Evolutionary conservation across 1,140 invertebrate species (phyloP), one percentile per base, ranked within the genome.

Genomic region (Semibalanus balanoides): DNA sequence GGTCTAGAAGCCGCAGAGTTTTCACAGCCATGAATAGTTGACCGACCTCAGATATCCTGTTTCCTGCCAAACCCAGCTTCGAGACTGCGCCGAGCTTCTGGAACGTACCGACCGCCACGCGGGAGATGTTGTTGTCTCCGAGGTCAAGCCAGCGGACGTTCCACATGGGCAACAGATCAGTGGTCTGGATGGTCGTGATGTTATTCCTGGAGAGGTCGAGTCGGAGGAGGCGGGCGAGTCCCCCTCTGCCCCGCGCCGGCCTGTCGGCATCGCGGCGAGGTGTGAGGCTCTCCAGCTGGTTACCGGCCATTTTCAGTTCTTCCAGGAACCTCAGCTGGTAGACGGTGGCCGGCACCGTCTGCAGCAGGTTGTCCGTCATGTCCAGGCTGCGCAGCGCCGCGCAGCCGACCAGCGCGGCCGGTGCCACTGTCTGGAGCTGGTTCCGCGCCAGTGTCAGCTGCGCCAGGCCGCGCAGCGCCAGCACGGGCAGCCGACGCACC

Each of bases 91-190:
- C 92, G 3, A 95, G 85, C 0, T 92, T 90, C 79, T 92, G 81
- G 81, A 96, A 95, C 9, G 93, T 90, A 81, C 93, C 93, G 76
- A 93, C 91, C 84, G 80, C 80, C 31, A 96, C 89, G 80, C 89
- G 89, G 51, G 88, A 87, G 77, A 97, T 94, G 81, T 91, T 88
- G 84, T 97, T 97, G 84, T 94, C 91, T 51, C 93, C 92, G 79
- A 96, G 86, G 84, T 96, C 93, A 11, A 97, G 85, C 83, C 95
- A 93, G 83, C 93, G 90, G 70, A 97, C 86, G 85, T 88, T 82
- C 27, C 90, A 91, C 80, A 91, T 91, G 83, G 94, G 96, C 83
- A 88, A 88, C 78, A 96, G 88, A 31, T 94, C 89, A 80, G 91
- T 89, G 74, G 88, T 86, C 80, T 94, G 90, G 79, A 96, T 88